Evolutionary conservation across 2,888 invertebrate species (phyloP), one percentile per base, ranked within the genome.

Genomic region (Drosophila fulvimacula): DNA sequence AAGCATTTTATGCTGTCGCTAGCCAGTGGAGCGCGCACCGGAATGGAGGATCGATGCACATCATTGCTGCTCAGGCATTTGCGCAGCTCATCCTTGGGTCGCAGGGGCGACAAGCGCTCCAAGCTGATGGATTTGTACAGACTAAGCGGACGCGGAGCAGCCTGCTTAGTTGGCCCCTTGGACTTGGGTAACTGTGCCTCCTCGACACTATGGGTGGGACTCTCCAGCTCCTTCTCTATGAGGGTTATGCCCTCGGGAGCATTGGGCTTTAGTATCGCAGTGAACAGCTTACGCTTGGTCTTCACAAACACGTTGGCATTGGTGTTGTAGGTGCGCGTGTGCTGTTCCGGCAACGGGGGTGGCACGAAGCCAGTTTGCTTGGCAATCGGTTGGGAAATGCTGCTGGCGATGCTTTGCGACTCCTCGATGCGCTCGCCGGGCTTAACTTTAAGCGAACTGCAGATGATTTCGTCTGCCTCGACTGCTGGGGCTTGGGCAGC

Each of bases 261-360:
- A 51, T 58, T 86, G 1, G 91, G 88, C 24, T 91, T 88, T 2
- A 94, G 94, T 5, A 96, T 94, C 0, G 96, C 95, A 0, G 96
- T 96, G 74, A 96, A 96, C 78, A 96, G 94, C 93, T 96, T 96
- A 60, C 96, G 94, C 44, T 96, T 96, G 0, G 96, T 97, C 91
- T 96, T 96, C 0, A 96, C 96, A 75, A 96, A 96, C 0, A 96
- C 94, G 89, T 95, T 96, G 48, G 94, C 84, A n/a, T 90, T 90
- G 27, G 76, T 79, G 56, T 88, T 89, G 65, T 75, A 76, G 57
- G 42, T 67, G 48, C 78, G 80, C 9, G 72, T 41, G 27, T 82
- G 72, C 9, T 49, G 32, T 38, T 89, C 89, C 0, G 86, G 85
- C 56, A 89, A 30, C 13, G 88, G 81, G 5, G 86, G 90, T 21